Base-by-base conservation (phyloP, 2,797 vertebrate species). In the Sebastes taczanowskii region DNA sequence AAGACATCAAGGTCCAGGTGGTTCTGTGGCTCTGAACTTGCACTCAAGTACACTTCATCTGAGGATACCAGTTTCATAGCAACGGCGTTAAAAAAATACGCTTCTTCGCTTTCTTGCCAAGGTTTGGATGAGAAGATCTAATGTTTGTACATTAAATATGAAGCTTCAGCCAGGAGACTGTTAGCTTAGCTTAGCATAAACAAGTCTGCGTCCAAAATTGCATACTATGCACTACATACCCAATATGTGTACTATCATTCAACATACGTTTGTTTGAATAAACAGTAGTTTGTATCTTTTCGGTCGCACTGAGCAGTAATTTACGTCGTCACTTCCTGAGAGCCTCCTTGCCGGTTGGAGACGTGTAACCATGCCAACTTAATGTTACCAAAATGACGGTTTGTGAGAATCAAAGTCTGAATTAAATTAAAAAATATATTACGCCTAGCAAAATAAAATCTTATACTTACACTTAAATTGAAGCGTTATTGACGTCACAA, bases 401-500 rank as follows among this genome's bases (percentile, higher is more conserved):
- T 46, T 46, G 38, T 46, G 38, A 0, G 38, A 16, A 42, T 42
- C 0, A 42, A 14, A 46, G 42, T 46, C 14, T 46, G 42, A 46
- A 46, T 46, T 46, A 46, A 46, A 0, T 16, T 46, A 18, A 16
- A 49, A 18, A 0, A 18, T 49, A 49, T 49, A 49, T 49, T 49
- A 49, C 0, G 7, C 46, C 18, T 49, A 49, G 38, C 0, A 18
- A 18, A 49, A 20, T 49, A 0, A 49, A 49, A 49, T 49, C 7
- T 49, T 49, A 49, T 16, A 49, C 46, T 0, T 49, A 49, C 38
- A 49, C 7, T 49, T 49, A 49, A 49, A 49, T 49, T 49, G 46
- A 49, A 49, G 42, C 0, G 18, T 0, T 49, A 49, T 49, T 49
- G 46, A 49, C 0, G 0, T 49, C 0, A 49, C 46, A 49, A 20